Evolutionary conservation across 2,888 invertebrate genomes (phyloP), one percentile per base, ranked within the genome.

Genomic region (Drosophila nr. medialis): DNA sequence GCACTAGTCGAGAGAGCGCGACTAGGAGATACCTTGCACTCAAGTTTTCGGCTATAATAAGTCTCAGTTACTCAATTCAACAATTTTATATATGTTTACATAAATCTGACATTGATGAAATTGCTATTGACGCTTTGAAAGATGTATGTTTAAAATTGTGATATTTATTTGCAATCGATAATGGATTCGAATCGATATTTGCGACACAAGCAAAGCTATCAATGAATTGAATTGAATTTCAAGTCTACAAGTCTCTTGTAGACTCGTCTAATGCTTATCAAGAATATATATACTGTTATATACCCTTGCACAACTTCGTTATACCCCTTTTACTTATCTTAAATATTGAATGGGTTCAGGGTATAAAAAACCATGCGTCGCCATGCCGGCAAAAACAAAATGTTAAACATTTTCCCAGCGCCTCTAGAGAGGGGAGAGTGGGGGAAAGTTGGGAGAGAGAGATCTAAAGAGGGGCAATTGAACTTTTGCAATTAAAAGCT

Each of bases 401-500:
- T 64, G 58, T 62, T 54, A 72, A 76, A 66, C 63, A 70, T 66
- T 71, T 66, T 45, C 78, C 55, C 34, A 29, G 30, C n/a, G 48
- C 29, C 48, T 40, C 32, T 24, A 54, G 2, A 4, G 15, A 8
- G 45, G 1, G 7, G 7, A 13, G 13, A 4, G 3, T 1, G 13
- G 21, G 21, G 8, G 18, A 21, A n/a, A 4, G 42, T 45, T 45
- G 7, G 7, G 0, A 45, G 24, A 45, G 13, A 21, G 40, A 2
- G n/a, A 18, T 40, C n/a, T n/a, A 40, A 40, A 40, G n/a, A n/a
- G 45, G 8, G 70, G 70, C 67, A 82, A 80, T 45, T 80, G 73
- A 83, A 83, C 80, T 83, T 80, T 82, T 83, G 80, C 83, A 81
- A 76, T 82, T 80, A 75, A 72, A 75, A 67, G 72, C 78, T 69